Evolutionary conservation across 2,888 invertebrate species (phyloP).

Genomic region (Encarsia formosa): DNA sequence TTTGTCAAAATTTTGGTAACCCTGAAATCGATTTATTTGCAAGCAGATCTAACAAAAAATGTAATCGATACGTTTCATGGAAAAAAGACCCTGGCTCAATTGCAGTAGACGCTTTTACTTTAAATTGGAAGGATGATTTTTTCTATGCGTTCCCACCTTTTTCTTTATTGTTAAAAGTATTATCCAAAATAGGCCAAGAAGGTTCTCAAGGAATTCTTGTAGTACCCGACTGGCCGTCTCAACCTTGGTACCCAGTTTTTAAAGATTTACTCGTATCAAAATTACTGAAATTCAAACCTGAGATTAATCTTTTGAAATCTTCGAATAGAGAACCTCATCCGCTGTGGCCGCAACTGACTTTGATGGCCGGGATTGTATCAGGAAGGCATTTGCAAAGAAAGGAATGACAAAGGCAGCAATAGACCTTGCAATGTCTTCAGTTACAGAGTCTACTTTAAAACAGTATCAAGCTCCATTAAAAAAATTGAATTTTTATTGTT

Average conservation of each 20-base stretch:
- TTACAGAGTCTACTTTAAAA: neutral
- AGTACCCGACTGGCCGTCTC: constrained; percentile 9
- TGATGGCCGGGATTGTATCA: neutral
- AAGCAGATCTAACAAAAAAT: constrained; percentile 16
- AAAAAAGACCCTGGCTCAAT: constrained; percentile 15
- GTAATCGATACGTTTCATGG: constrained; percentile 9
- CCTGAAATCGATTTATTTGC: constrained; percentile 25
- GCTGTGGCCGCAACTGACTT: neutral
- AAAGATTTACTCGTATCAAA: neutral
- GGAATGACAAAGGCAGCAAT: neutral
- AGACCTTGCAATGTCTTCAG: neutral
- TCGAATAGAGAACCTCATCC: neutral
- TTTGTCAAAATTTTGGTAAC: constrained; percentile 4
- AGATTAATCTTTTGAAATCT: neutral
- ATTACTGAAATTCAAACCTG: neutral
- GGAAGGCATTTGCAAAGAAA: neutral
- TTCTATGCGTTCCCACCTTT: constrained; percentile 20
- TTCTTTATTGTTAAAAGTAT: constrained; percentile 7
- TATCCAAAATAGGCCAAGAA: constrained; percentile 13
- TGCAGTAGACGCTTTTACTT: constrained; percentile 23
- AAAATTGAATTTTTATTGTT: neutral
- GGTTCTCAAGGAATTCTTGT: neutral
- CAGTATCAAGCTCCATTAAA: neutral
- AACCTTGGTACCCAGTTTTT: constrained; percentile 23
- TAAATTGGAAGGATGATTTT: constrained; percentile 7